Base-by-base conservation (phyloP, 2,113 vertebrate species). In the Petrocephalus zakoni region DNA sequence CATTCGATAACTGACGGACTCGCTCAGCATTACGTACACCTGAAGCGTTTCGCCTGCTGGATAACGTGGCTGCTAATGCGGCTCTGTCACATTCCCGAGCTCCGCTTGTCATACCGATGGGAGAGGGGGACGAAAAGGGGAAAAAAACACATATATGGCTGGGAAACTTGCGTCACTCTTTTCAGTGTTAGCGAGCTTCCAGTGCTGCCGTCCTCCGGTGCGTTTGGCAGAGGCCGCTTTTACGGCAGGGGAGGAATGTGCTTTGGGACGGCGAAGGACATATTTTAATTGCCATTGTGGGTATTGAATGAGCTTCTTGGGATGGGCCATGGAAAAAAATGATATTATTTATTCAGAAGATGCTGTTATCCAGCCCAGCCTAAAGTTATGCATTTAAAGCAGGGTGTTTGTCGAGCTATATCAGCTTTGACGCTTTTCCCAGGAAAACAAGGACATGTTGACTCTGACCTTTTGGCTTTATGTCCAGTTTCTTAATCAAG, bases 311-410 rank as follows among this genome's bases (percentile, higher is more conserved):
- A 86, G 84, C 11, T 55, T 53, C 52, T 86, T 13, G 22, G 84
- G 52, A 37, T 25, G 52, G 25, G 51, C 29, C 13, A 42, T 37
- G 34, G 6, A 78, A 86, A 55, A 55, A 86, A 55, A 2, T 13
- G 10, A 15, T 47, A 53, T 86, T 49, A 55, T 86, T 86, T 86
- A 86, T 86, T 86, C 25, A 86, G 52, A 86, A 86, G 84, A 17
- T 56, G 52, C 49, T 21, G 25, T 34, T 55, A 56, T 55, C 22
- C 46, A 52, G 47, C 46, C 46, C 82, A 55, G 25, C 52, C 37
- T 34, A 86, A 55, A 55, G 49, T 86, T 55, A 55, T 55, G 49
- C 84, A 86, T 86, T 34, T 86, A 86, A 56, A 22, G 51, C 84
- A 19, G 22, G 7, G 4, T 86, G 84, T 86, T 55, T 86, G 37